Evolutionary conservation across 2,888 invertebrate genomes (phyloP).

Genomic region (Apeira syringaria): DNA sequence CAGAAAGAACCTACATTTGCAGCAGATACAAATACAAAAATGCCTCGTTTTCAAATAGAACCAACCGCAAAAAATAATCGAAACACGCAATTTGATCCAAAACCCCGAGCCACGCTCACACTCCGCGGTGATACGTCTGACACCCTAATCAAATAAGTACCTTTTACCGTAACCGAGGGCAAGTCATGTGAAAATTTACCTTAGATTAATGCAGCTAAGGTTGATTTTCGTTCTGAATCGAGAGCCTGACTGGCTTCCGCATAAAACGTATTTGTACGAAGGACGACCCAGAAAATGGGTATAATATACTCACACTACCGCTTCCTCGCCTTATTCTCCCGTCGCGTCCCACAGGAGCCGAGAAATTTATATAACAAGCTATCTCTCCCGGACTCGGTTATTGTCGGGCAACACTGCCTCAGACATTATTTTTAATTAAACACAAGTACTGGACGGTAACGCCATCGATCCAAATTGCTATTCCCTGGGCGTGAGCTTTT

Average conservation of each 20-base stretch:
- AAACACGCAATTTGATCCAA: slow-evolving; percentile 81
- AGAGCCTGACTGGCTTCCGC: slow-evolving; percentile 76
- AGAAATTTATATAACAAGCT: slow-evolving; percentile 83
- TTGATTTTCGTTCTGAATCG: slow-evolving; percentile 39
- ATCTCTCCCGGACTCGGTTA: slow-evolving; percentile 78
- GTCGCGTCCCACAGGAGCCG: slow-evolving; percentile 76
- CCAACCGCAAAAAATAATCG: slow-evolving; percentile 60
- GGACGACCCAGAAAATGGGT: slow-evolving; percentile 84
- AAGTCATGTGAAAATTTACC: slow-evolving; percentile 39
- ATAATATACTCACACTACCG: slow-evolving; percentile 83
- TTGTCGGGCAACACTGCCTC: slow-evolving; percentile 77
- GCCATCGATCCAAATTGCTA: slow-evolving; percentile 54
- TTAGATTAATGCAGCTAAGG: slow-evolving; percentile 44
- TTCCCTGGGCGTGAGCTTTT: slow-evolving; percentile 36
- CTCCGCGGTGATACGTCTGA: slow-evolving; percentile 82
- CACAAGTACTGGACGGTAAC: slow-evolving; percentile 65
- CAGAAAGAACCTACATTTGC: no score
- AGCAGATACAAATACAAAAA: no score
- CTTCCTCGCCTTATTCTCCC: slow-evolving; percentile 76
- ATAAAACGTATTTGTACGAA: slow-evolving; percentile 84
- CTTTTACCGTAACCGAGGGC: slow-evolving; percentile 69
- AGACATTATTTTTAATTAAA: slow-evolving; percentile 81
- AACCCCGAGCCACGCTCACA: slow-evolving; percentile 78
- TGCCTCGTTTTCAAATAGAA: slow-evolving; percentile 32
- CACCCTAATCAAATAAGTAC: slow-evolving; percentile 84